These are phyloP conservation scores for Brotula barbata DNA, from an alignment of 2,797 vertebrate species.

Conservation along the genomic window DNA sequence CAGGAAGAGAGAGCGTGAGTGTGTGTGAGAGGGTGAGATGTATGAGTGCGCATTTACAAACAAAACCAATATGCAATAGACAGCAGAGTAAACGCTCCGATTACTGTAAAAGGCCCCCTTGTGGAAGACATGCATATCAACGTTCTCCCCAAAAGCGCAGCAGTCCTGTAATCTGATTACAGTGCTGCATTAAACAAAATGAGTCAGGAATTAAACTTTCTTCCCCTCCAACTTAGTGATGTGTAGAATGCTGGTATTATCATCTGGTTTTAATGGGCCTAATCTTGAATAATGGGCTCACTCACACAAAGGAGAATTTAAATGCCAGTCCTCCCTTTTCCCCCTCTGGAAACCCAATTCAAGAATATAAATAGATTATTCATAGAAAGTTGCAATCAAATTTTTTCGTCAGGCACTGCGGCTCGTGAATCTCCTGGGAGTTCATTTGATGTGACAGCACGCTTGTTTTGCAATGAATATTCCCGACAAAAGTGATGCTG, in stretches of 20 bases:
- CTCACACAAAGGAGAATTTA: slow-evolving; percentile 40
- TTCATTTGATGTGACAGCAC: too few species aligned
- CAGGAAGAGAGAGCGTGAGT: neutral
- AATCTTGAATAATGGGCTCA: slow-evolving; percentile 53
- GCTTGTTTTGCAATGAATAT: neutral
- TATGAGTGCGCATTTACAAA: slow-evolving; percentile 18
- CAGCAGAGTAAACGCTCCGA: slow-evolving; percentile 21
- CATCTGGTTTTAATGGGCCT: slow-evolving; percentile 53
- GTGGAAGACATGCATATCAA: slow-evolving; percentile 64
- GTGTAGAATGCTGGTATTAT: slow-evolving; percentile 47
- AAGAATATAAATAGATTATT: too few species aligned
- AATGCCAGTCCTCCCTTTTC: slow-evolving; percentile 26
- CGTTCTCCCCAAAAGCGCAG: slow-evolving; percentile 46
- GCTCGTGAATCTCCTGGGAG: too few species aligned
- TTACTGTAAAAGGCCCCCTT: slow-evolving; percentile 61
- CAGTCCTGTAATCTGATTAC: slow-evolving; percentile 68
- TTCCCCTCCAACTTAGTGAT: slow-evolving; percentile 49
- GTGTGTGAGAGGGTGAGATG: slow-evolving; percentile 10
- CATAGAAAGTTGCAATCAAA: too few species aligned
- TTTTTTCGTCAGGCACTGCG: too few species aligned
- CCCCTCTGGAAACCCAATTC: too few species aligned
- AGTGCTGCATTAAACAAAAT: slow-evolving; percentile 66
- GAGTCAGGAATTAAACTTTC: slow-evolving; percentile 60
- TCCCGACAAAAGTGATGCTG: neutral
- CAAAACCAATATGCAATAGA: slow-evolving; percentile 27